Conservation (phyloP, 53 echinoderm and acorn worm species). For the Actinopyga echinites region DNA sequence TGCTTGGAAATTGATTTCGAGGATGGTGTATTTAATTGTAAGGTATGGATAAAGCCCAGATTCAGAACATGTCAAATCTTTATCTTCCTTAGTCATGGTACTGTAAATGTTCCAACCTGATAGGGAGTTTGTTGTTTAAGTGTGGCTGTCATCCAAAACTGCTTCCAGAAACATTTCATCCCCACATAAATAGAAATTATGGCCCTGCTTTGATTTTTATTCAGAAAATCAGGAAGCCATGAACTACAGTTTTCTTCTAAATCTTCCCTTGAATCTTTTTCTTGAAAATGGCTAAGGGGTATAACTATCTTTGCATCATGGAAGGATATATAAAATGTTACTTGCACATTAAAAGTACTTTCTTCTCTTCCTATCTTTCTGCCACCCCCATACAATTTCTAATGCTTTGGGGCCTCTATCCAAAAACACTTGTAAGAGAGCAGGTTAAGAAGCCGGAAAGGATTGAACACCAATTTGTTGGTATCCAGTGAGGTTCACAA, state of each 20-base stretch:
- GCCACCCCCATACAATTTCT: slow-evolving; percentile 9
- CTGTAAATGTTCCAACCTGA: slow-evolving; percentile 77
- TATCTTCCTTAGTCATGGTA: slow-evolving; percentile 18
- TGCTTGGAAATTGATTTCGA: too few species aligned
- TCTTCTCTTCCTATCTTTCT: neutral
- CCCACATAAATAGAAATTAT: slow-evolving; percentile 51
- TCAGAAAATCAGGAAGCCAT: neutral
- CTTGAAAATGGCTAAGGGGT: slow-evolving; percentile 25
- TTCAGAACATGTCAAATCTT: slow-evolving; percentile 32
- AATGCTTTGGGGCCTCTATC: neutral
- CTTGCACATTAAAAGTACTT: neutral
- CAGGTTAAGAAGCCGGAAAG: neutral
- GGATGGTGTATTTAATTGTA: too few species aligned
- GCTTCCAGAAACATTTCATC: slow-evolving; percentile 77
- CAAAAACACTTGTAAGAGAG: neutral
- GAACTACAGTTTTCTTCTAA: slow-evolving; percentile 24
- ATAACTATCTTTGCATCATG: slow-evolving; percentile 16
- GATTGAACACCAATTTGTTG: neutral
- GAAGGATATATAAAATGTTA: neutral
- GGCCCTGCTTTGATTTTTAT: neutral
- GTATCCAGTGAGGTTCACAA: neutral
- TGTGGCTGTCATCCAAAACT: slow-evolving; percentile 59
- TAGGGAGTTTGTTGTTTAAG: slow-evolving; percentile 46
- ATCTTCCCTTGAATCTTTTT: slow-evolving; percentile 59
- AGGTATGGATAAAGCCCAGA: slow-evolving; percentile 34